Conservation (phyloP, 2,113 vertebrate species). For the Chionodraco myersi region DNA sequence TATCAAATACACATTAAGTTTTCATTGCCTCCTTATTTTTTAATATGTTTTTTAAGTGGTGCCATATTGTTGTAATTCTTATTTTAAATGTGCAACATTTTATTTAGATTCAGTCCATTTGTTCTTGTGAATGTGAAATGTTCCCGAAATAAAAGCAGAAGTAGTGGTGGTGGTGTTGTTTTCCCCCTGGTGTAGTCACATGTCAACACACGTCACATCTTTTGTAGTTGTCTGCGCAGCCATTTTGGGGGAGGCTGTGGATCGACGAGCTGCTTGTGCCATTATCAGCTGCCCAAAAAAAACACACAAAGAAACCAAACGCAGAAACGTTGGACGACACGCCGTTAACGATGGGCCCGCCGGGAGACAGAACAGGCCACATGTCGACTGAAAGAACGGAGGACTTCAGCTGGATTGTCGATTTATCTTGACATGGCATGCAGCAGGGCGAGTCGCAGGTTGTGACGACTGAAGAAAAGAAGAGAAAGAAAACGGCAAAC, state of each 20-base stretch:
- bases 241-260: constrained; percentile 84
- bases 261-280: constrained; percentile 62
- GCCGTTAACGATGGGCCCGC: constrained; percentile 85
- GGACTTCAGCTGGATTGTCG: constrained; percentile 91
- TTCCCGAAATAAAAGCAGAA: too few species aligned
- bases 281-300: constrained; percentile 64
- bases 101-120: too few species aligned
- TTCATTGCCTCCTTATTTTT: too few species aligned
- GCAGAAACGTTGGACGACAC: constrained; percentile 78
- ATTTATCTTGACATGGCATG: constrained; percentile 99
- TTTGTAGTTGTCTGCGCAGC: constrained; percentile 80
- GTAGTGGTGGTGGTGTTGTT: constrained; percentile 23
- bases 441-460: constrained; percentile 81
- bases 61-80: too few species aligned
- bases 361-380: constrained; percentile 89
- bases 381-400: constrained; percentile 90
- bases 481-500: constrained; percentile 70
- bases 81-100: too few species aligned
- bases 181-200: constrained; percentile 58
- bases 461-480: constrained; percentile 85
- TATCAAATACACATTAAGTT: too few species aligned
- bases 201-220: constrained; percentile 65
- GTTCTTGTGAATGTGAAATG: too few species aligned
- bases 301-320: constrained; percentile 71
- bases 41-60: too few species aligned